Conservation (phyloP, 2,888 invertebrate species). For the Rhimphoctona megacephalus region DNA sequence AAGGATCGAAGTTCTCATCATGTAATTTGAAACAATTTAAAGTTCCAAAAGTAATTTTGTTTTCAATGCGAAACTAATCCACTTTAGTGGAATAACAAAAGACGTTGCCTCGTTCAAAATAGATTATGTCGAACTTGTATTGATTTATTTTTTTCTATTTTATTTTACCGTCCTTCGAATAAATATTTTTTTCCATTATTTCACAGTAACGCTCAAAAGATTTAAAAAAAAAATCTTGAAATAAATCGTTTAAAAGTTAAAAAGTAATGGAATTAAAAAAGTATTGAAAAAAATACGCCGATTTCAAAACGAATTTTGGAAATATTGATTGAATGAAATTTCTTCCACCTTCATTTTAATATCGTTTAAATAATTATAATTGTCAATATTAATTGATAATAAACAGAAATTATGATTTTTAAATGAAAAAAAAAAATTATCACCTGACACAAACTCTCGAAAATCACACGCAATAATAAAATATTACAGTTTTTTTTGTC, state of each 20-base stretch:
- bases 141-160: not conserved
- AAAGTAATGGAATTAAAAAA: no score
- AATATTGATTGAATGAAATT: no score
- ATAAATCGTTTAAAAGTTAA: not conserved
- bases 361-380: not conserved
- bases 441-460: not conserved
- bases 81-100: not conserved
- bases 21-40: not conserved
- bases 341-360: no score
- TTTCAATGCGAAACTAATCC: not conserved
- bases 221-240: not conserved
- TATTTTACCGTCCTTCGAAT: not conserved
- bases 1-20: not conserved
- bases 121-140: not conserved
- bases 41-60: not conserved
- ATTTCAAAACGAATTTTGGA: no score
- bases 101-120: no score
- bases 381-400: not conserved
- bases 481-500: not conserved
- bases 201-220: not conserved
- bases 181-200: not conserved
- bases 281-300: no score
- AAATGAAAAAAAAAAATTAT: not conserved
- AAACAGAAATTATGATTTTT: not conserved
- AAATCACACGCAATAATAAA: not conserved